Conservation (phyloP, 2,888 invertebrate genomes). For the Phyto melanocephala region DNA sequence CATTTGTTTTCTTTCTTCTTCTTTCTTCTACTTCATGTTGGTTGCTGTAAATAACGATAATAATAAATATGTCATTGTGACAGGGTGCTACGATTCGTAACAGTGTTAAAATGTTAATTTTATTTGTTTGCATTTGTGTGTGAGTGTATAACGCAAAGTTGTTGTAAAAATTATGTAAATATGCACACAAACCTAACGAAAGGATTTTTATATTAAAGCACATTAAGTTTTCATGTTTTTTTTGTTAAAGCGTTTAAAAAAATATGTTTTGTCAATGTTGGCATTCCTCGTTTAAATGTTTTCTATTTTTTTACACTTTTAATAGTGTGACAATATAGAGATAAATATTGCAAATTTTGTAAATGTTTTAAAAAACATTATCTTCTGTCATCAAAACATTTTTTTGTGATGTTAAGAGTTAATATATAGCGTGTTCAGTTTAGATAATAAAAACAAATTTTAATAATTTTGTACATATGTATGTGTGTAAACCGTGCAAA, state of each 20-base stretch:
- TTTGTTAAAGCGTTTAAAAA: neutral
- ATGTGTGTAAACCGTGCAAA: too few species aligned
- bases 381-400: too few species aligned
- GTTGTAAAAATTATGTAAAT: neutral
- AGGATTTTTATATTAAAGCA: neutral
- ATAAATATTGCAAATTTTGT: too few species aligned
- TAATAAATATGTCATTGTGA: conserved; percentile 40
- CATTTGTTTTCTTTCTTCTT: neutral
- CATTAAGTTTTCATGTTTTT: neutral
- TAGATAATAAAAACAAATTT: too few species aligned
- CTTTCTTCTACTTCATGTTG: neutral
- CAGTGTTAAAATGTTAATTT: neutral
- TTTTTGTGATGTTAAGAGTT: too few species aligned
- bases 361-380: too few species aligned
- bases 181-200: neutral
- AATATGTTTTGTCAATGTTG: neutral
- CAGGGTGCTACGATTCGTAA: neutral
- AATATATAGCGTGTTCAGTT: too few species aligned
- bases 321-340: too few species aligned
- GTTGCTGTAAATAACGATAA: neutral
- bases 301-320: too few species aligned
- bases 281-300: too few species aligned
- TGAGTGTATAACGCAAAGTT: neutral
- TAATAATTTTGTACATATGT: too few species aligned
- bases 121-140: neutral